These are phyloP conservation scores for Pseudomyrmex flavicornis DNA, from an alignment of 1,140 invertebrate genomes.

Conservation along the genomic window DNA sequence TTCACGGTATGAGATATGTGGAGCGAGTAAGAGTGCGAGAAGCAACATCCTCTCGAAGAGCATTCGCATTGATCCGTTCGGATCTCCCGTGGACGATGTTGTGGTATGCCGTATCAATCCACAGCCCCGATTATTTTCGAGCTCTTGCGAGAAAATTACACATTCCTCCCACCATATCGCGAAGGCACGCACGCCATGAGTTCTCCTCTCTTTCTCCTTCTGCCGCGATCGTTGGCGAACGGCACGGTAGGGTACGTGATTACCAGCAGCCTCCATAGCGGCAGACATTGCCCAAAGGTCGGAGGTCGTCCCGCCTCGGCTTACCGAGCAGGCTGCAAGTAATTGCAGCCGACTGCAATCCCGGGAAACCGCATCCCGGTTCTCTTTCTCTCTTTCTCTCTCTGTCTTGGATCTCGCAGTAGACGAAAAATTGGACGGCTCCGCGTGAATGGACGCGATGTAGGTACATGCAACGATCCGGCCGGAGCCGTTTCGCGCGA, in stretches of 20 bases:
- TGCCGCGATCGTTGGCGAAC: slow-evolving; percentile 63
- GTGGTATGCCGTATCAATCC: slow-evolving; percentile 68
- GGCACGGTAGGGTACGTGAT: slow-evolving; percentile 80
- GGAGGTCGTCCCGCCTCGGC: slow-evolving; percentile 80
- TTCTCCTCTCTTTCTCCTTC: slow-evolving; percentile 10
- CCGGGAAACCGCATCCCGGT: slow-evolving; percentile 77
- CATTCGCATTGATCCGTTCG: slow-evolving; percentile 24
- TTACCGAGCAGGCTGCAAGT: slow-evolving; percentile 78
- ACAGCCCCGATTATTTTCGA: slow-evolving; percentile 76
- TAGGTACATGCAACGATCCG: slow-evolving; percentile 36
- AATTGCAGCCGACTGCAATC: slow-evolving; percentile 79
- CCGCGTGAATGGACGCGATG: slow-evolving; percentile 65
- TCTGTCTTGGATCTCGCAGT: neutral
- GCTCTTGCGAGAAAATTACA: slow-evolving; percentile 79
- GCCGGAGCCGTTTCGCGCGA: slow-evolving; percentile 42
- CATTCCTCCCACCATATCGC: slow-evolving; percentile 65
- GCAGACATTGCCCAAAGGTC: slow-evolving; percentile 76
- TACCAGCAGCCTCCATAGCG: slow-evolving; percentile 79
- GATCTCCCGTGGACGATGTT: slow-evolving; percentile 27
- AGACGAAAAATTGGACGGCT: slow-evolving; percentile 66
- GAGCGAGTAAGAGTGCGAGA: neutral
- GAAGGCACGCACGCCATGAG: slow-evolving; percentile 52
- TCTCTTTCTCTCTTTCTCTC: neutral
- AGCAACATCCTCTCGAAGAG: neutral
- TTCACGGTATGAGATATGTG: neutral